Base-by-base conservation (phyloP, 2,113 vertebrate genomes). In the Nerophis lumbriciformis region DNA sequence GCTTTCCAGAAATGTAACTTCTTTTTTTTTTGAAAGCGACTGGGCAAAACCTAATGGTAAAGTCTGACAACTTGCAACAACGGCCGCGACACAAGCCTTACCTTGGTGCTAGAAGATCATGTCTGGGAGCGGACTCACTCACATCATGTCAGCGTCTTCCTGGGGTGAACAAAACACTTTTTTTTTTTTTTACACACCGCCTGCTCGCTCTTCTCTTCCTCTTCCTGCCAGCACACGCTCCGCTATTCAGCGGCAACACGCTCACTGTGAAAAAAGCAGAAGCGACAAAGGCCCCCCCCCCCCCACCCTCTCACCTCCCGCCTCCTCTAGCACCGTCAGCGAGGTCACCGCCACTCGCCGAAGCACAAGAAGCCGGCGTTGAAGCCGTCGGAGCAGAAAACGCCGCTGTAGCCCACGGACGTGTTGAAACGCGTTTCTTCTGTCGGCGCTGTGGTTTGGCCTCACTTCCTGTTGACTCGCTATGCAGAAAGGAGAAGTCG, bases 391-490 rank as follows among this genome's bases (percentile, higher is more conserved):
- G 19, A 19, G 19, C 28, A 28, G 28, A 28, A 4, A 28, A 28
- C 28, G 28, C 28, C 28, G 28, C 28, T 28, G 28, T 28, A 28
- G 28, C 28, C 28, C 28, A 28, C 3, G 4, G 2, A 75, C 88
- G 48, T 90, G 89, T 88, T 87, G 87, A 88, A 90, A 92, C 89
- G 28, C 9, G 77, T 61, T 57, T 84, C 76, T 77, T 86, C 78
- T 81, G 67, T 86, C 75, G 68, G 65, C 48, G 59, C 62, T 90
- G 90, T 80, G 90, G 90, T 91, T 90, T 89, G 78, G 78, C 77
- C 82, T 76, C 78, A 85, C 83, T 88, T 92, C 90, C 90, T 92
- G 90, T 92, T 91, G 89, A 90, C 84, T 79, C 58, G 66, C 60
- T 80, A 71, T 80, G 81, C 14, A 4, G 83, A 90, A 85, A 90